A percentile compares a stretch with the other conserved stretches of the same genome.
These are phyloP conservation scores for Nansenia antarctica DNA, from an alignment of 2,113 vertebrate genomes.

Conservation along the genomic window DNA sequence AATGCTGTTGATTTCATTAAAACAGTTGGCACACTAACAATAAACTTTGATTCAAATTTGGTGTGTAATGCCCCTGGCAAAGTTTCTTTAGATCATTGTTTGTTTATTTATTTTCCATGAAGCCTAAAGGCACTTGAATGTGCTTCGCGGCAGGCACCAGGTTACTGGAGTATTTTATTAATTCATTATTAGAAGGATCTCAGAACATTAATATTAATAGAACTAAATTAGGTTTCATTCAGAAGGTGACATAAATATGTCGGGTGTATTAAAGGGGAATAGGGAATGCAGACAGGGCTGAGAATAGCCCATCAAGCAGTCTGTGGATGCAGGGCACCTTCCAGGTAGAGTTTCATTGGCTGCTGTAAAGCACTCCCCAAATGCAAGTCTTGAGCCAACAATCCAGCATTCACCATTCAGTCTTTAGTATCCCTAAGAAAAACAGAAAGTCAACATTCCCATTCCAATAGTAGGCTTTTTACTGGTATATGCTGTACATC, in stretches of 20 bases:
- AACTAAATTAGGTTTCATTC: constrained; percentile 88
- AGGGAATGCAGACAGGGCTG: too few relatives aligned
- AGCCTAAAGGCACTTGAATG: constrained; percentile 82
- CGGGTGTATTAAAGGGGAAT: too few relatives aligned
- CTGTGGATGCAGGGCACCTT: too few relatives aligned
- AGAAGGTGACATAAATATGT: constrained; percentile 71
- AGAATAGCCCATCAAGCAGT: too few relatives aligned
- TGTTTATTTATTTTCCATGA: constrained; percentile 65
- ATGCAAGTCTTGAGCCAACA: too few relatives aligned
- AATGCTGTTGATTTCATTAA: constrained; percentile 81
- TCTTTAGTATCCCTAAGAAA: too few relatives aligned
- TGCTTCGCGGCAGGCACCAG: constrained; percentile 83
- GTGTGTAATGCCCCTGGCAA: constrained; percentile 5
- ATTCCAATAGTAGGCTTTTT: too few relatives aligned
- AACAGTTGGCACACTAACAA: constrained; percentile 76
- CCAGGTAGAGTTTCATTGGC: too few relatives aligned
- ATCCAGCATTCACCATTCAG: too few relatives aligned
- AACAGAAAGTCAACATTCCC: too few relatives aligned
- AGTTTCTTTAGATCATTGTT: constrained; percentile 7
- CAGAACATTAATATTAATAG: constrained; percentile 88
- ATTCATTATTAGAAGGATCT: constrained; percentile 91
- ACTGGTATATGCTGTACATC: too few relatives aligned
- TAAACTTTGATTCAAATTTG: constrained; percentile 71
- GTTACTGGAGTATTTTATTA: constrained; percentile 86
- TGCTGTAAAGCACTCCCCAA: too few relatives aligned